phyloP scores from a whole-genome alignment of 2,888 invertebrate species.

The Lasius fuliginosus region DNA sequence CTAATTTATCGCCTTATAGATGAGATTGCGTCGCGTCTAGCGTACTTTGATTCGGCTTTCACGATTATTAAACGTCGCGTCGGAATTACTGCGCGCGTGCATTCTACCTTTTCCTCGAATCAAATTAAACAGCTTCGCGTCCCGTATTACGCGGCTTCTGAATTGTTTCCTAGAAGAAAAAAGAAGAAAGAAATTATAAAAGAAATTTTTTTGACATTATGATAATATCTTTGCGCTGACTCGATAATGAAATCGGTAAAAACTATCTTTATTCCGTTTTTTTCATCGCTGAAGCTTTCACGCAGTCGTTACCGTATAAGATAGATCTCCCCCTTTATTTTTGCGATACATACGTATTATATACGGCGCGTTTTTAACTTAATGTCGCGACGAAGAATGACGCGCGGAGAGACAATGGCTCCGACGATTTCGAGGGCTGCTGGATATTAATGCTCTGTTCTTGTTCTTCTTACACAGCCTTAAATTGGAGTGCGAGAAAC shows the following conservation, averaged over 20 bases:
- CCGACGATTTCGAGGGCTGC: slow-evolving; percentile 56
- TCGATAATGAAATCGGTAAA: slow-evolving; percentile 2
- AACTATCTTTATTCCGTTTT: slow-evolving; percentile 26
- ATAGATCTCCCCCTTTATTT: slow-evolving; percentile 12
- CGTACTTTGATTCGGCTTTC: slow-evolving; percentile 21
- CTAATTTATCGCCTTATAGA: slow-evolving; percentile 69
- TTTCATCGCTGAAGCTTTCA: not conserved
- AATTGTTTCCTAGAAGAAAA: not conserved
- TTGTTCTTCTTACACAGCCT: slow-evolving; percentile 87
- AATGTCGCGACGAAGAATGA: slow-evolving; percentile 47
- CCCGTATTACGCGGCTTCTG: slow-evolving; percentile 6
- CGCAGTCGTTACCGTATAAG: not conserved
- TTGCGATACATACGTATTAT: slow-evolving; percentile 2
- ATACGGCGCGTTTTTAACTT: slow-evolving; percentile 56
- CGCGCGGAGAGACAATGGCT: slow-evolving; percentile 60
- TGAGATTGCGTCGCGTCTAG: slow-evolving; percentile 39
- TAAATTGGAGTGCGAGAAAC: slow-evolving; percentile 96
- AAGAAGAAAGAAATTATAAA: not conserved
- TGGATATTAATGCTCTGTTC: slow-evolving; percentile 69
- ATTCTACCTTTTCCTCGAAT: slow-evolving; percentile 14
- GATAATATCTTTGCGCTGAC: not conserved
- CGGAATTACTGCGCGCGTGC: not conserved
- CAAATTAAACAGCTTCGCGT: slow-evolving; percentile 17
- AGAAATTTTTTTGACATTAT: not conserved
- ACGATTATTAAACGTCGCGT: slow-evolving; percentile 41